Evolutionary conservation across 2,797 vertebrate species (phyloP).

Genomic region (Pangasius mekongensis): DNA sequence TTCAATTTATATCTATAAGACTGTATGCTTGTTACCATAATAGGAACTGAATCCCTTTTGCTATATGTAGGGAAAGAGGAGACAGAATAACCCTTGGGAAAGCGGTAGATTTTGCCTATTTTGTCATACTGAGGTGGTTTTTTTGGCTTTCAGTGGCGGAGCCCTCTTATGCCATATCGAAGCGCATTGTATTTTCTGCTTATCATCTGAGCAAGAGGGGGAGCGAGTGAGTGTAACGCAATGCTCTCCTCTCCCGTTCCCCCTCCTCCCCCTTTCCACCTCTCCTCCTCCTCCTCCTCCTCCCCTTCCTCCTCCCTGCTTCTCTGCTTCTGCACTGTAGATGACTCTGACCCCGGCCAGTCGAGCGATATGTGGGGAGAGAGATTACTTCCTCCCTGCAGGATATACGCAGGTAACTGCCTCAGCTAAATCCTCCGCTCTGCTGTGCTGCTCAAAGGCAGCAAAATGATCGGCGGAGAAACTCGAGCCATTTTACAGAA

Average conservation of each 20-base stretch:
- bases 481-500: neutral
- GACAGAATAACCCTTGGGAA: neutral
- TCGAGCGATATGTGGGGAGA: conserved; percentile 86
- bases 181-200: conserved; percentile 48
- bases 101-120: neutral
- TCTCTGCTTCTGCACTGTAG: conserved; percentile 88
- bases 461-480: conserved; percentile 13
- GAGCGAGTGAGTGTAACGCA: conserved; percentile 74
- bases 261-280: conserved; percentile 73
- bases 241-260: conserved; percentile 76
- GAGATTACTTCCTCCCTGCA: conserved; percentile 88
- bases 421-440: conserved; percentile 66
- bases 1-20: neutral
- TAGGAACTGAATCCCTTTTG: neutral
- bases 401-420: conserved; percentile 87
- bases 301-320: conserved; percentile 67
- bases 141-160: conserved; percentile 5
- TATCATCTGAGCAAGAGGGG: conserved; percentile 60
- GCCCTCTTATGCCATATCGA: conserved; percentile 22
- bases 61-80: conserved; percentile 3
- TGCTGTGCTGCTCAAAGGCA: conserved; percentile 29
- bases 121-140: neutral
- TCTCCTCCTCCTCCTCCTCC: conserved; percentile 61
- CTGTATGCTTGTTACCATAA: neutral
- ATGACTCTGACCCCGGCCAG: conserved; percentile 90